These are phyloP conservation scores for Gila orcuttii DNA, from an alignment of 2,113 vertebrate genomes.

Conservation along the genomic window DNA sequence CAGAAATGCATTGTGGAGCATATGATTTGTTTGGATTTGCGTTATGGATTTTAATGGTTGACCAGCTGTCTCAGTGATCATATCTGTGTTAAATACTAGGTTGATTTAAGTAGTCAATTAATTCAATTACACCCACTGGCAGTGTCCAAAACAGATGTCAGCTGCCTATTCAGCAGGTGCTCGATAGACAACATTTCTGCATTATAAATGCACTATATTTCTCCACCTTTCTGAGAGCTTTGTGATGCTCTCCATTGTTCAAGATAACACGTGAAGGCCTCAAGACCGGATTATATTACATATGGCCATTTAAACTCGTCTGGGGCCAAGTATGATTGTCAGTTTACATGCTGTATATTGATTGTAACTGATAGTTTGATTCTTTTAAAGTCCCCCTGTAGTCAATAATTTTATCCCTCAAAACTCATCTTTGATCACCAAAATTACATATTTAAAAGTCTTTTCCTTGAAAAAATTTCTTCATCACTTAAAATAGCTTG, in stretches of 20 bases:
- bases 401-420: no score
- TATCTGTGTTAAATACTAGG: slow-evolving; percentile 16
- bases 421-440: no score
- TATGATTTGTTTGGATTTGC: neutral
- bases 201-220: neutral
- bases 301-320: neutral
- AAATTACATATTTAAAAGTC: no score
- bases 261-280: neutral
- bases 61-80: slow-evolving; percentile 27
- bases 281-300: neutral
- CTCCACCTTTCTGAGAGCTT: neutral
- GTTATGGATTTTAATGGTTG: neutral
- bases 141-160: neutral
- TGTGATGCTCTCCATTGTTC: slow-evolving; percentile 1
- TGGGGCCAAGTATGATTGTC: neutral
- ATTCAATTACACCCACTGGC: slow-evolving; percentile 12
- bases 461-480: no score
- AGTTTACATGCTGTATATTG: neutral
- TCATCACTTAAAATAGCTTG: no score
- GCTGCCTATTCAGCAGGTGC: neutral
- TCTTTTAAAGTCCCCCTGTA: no score
- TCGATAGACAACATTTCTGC: neutral
- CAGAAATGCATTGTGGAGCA: neutral
- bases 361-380: neutral
- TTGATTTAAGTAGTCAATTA: slow-evolving; percentile 1